These are phyloP conservation scores for Tenualosa ilisha DNA, from an alignment of 2,797 vertebrate genomes.

Conservation along the genomic window DNA sequence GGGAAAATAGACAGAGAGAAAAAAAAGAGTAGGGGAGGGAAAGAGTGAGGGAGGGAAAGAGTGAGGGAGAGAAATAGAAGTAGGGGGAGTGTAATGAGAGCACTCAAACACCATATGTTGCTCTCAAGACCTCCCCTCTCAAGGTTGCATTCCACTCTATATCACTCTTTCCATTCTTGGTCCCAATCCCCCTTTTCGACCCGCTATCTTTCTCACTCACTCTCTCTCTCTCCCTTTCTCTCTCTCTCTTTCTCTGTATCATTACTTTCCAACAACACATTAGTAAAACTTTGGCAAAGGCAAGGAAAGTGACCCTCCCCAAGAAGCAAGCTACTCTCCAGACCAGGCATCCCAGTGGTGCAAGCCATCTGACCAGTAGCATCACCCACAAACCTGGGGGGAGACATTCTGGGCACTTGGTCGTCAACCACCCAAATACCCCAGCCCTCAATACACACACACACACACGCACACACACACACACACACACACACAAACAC, in stretches of 20 bases:
- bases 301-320: constrained; percentile 55
- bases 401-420: neutral
- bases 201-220: constrained; percentile 33
- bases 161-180: neutral
- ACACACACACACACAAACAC: constrained; percentile 23
- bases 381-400: constrained; percentile 29
- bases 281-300: constrained; percentile 78
- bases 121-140: constrained; percentile 63
- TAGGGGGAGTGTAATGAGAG: constrained; percentile 67
- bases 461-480: neutral
- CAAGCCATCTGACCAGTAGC: constrained; percentile 72
- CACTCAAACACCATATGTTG: constrained; percentile 78
- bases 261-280: neutral
- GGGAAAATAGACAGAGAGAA: constrained; percentile 39
- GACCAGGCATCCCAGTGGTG: constrained; percentile 61
- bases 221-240: constrained; percentile 29
- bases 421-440: constrained; percentile 16
- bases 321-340: constrained; percentile 58
- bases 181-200: constrained; percentile 49
- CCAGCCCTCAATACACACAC: neutral
- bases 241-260: constrained; percentile 40
- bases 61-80: constrained; percentile 47
- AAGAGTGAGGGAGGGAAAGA: constrained; percentile 41
- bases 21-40: no score
- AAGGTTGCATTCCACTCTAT: constrained; percentile 68